Evolutionary conservation across 2,113 vertebrate species (phyloP).

Genomic region (Galemys pyrenaicus): DNA sequence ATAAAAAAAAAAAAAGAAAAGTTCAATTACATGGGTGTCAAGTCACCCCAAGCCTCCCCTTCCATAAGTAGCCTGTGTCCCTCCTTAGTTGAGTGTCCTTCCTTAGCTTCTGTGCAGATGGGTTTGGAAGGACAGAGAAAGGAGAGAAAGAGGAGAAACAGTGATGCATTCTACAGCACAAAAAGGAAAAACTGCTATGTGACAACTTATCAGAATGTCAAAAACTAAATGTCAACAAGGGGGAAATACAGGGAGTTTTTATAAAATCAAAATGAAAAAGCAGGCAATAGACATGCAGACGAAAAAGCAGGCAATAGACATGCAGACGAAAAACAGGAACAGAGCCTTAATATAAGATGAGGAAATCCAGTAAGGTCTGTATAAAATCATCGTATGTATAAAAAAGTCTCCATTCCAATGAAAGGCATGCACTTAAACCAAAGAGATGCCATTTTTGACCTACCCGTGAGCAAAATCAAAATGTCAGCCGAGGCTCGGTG

Average conservation of each 20-base stretch:
- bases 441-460: neutral
- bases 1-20: too few relatives aligned
- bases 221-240: conserved; percentile 1
- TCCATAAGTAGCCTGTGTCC: neutral
- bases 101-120: neutral
- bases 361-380: neutral
- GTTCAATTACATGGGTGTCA: neutral
- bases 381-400: neutral
- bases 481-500: rapidly evolving
- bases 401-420: neutral
- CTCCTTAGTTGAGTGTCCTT: neutral
- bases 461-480: neutral
- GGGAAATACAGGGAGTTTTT: neutral
- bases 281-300: neutral
- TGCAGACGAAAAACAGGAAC: neutral
- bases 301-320: neutral
- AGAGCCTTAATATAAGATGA: neutral
- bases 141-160: neutral
- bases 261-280: neutral
- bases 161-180: neutral
- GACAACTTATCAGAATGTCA: neutral
- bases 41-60: neutral
- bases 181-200: neutral
- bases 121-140: neutral
- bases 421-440: neutral